Conservation (phyloP, 2,113 vertebrate species). For the Naja naja region DNA sequence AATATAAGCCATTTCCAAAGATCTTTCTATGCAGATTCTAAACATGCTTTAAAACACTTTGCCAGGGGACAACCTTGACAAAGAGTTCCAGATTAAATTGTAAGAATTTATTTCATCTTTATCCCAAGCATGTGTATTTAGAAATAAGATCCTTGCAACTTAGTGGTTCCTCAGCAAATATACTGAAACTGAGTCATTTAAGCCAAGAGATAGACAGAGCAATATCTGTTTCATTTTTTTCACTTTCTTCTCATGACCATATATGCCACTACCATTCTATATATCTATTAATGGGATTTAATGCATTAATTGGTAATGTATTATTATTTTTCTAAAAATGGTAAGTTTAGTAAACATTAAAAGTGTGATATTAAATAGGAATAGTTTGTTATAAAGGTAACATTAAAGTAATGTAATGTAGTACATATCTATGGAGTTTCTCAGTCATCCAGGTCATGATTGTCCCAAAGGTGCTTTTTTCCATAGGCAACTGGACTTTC, state of each 20-base stretch:
- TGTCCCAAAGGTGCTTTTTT: no score
- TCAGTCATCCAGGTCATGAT: no score
- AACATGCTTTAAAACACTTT: slow-evolving; percentile 34
- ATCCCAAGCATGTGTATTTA: not conserved
- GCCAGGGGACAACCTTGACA: slow-evolving; percentile 40
- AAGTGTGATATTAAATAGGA: not conserved
- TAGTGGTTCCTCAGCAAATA: not conserved
- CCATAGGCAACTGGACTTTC: no score
- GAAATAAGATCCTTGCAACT: not conserved
- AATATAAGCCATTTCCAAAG: slow-evolving; percentile 42
- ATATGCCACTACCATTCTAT: not conserved
- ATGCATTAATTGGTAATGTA: not conserved
- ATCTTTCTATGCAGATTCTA: slow-evolving; percentile 47
- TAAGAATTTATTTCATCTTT: slow-evolving; percentile 8
- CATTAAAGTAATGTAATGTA: not conserved
- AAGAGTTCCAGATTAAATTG: slow-evolving; percentile 32
- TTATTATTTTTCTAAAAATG: not conserved
- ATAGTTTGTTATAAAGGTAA: not conserved
- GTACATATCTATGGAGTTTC: not conserved
- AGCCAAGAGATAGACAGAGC: slow-evolving; percentile 21
- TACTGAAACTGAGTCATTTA: not conserved
- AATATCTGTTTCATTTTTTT: not conserved
- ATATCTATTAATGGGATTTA: not conserved
- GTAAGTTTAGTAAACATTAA: not conserved
- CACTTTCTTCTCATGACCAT: not conserved